Evolutionary conservation across 1,140 invertebrate genomes (phyloP), one percentile per base, ranked within the genome.

Genomic region (Agraylea sexmaculata): DNA sequence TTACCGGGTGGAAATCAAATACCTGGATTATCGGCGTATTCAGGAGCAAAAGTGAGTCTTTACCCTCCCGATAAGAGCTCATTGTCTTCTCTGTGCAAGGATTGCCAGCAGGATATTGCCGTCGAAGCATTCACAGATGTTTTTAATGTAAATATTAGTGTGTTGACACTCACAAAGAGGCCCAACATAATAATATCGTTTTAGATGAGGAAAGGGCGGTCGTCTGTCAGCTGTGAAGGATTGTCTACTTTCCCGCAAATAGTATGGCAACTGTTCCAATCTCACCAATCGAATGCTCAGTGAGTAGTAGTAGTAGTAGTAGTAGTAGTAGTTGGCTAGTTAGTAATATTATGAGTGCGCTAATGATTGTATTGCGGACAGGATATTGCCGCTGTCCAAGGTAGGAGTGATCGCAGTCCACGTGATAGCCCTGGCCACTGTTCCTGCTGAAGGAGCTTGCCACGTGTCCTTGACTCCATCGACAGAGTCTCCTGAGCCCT

Each of bases 241-340:
- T 17, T 32, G 10, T 17, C 43, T 2, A 20, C 29, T 1, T 10
- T 30, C 1, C 18, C 36, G 10, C 28, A 45, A 27, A 13, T 45
- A 10, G 11, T 49, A 15, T 49, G 47, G 47, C 47, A 49, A 33
- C 2, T 49, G 3, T 1, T 43, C 13, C 40, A 40, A 23, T 49
- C 47, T 2, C 47, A 49, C 30, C 36, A 45, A 27, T 45, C 47
- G 3, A 49, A 49, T 32, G 37, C 47, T 11, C 34, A 36, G 47
- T 49, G 43, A 31, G 17, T 12, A 33, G 7, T 15, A 19, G n/a
- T 25, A 7, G 7, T 25, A 25, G n/a, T 25, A 25, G 23, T 7
- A 25, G 23, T 25, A 25, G 7, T 25, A 25, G n/a, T 25, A n/a
- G n/a, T n/a, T n/a, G n/a, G n/a, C n/a, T n/a, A n/a, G n/a, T 25